Conservation (phyloP, 1,140 invertebrate genomes). For the Diorhabda carinulata region DNA sequence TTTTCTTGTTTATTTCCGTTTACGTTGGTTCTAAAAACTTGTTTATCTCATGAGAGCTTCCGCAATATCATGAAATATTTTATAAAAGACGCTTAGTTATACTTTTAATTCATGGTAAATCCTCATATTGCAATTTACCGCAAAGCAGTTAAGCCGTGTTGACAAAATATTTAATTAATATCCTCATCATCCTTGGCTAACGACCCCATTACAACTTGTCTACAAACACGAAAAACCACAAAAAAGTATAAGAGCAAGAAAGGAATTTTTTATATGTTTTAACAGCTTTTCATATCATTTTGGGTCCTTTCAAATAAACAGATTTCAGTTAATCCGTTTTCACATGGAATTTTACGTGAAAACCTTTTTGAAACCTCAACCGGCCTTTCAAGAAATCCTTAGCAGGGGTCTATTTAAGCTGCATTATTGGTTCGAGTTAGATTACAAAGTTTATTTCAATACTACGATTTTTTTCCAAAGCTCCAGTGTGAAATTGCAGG, state of each 20-base stretch:
- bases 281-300: not conserved
- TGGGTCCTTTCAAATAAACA: not conserved
- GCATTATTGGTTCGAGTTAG: no score
- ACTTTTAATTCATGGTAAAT: no score
- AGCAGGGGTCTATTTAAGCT: not conserved
- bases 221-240: not conserved
- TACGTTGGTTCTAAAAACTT: no score
- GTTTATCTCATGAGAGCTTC: no score
- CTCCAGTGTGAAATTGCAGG: no score
- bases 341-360: not conserved
- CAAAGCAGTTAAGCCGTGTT: not conserved
- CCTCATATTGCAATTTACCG: no score
- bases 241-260: not conserved
- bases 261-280: not conserved
- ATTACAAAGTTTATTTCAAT: no score
- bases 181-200: not conserved
- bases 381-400: not conserved
- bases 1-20: no score
- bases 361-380: not conserved
- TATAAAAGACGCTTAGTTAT: no score
- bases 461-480: no score
- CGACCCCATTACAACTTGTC: not conserved
- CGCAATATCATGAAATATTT: no score
- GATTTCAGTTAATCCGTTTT: not conserved
- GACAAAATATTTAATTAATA: conserved; percentile 1